phyloP scores from a whole-genome alignment of 2,797 vertebrate genomes.

The Neostethus bicornis region DNA sequence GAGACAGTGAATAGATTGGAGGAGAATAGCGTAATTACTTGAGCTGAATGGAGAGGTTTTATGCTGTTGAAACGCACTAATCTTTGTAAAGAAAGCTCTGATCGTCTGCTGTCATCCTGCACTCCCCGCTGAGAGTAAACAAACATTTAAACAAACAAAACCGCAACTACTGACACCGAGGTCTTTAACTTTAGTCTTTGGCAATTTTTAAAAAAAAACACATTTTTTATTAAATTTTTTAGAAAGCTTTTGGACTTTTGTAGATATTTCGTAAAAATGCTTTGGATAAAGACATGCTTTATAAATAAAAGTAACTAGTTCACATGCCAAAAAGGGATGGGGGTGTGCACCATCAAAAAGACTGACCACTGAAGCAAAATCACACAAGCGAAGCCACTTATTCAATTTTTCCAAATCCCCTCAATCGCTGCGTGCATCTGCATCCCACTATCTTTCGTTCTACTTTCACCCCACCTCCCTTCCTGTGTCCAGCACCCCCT shows the following conservation, averaged over 20 bases:
- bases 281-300: conserved; percentile 1
- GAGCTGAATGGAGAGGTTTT: conserved; percentile 50
- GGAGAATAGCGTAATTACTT: conserved; percentile 56
- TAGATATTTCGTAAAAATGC: neutral
- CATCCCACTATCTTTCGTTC: conserved; percentile 70
- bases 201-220: neutral
- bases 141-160: conserved; percentile 69
- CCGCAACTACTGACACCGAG: conserved; percentile 3
- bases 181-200: neutral
- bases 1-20: conserved; percentile 54
- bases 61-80: conserved; percentile 56
- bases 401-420: conserved; percentile 66
- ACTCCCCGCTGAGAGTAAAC: conserved; percentile 45
- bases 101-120: conserved; percentile 48
- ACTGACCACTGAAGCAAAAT: conserved; percentile 64
- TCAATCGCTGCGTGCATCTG: conserved; percentile 64
- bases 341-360: conserved; percentile 22
- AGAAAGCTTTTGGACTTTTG: neutral
- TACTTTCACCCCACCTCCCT: conserved; percentile 36
- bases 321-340: conserved; percentile 15
- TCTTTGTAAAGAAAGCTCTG: conserved; percentile 43
- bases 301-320: conserved; percentile 13
- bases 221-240: neutral
- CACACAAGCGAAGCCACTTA: conserved; percentile 68
- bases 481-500: conserved; percentile 45